Evolutionary conservation across 2,113 vertebrate species (phyloP).

Genomic region (Cathartes aura): DNA sequence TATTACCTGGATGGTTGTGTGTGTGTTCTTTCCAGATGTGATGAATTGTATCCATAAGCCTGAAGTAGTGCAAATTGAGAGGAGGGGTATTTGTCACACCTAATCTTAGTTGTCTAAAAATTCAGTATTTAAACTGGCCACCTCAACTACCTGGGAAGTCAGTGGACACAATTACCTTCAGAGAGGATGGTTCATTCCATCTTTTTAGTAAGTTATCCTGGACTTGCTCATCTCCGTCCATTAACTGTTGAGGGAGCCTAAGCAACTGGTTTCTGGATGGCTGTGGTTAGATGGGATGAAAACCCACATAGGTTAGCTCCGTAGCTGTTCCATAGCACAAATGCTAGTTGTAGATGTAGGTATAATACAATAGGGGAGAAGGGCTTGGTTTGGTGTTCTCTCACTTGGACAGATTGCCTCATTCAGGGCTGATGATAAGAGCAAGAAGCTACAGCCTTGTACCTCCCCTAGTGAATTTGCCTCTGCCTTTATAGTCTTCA

Average conservation of each 20-base stretch:
- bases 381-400: not conserved
- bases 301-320: not conserved
- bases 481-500: not conserved
- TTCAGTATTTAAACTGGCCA: not conserved
- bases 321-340: accelerated
- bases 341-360: not conserved
- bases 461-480: not conserved
- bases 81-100: not conserved
- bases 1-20: not conserved
- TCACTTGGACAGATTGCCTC: not conserved
- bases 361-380: accelerated
- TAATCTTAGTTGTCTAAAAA: not conserved
- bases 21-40: not conserved
- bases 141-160: not conserved
- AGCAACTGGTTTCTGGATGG: not conserved
- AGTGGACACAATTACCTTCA: not conserved
- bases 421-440: not conserved
- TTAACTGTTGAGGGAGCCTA: not conserved
- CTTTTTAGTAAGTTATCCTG: not conserved
- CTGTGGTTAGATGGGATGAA: not conserved
- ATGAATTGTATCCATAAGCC: not conserved
- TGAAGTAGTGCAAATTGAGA: not conserved
- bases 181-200: not conserved
- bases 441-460: not conserved
- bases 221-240: not conserved